Evolutionary conservation across 2,113 vertebrate species (phyloP), one percentile per base, ranked within the genome.

Genomic region (Bambusicola thoracicus): DNA sequence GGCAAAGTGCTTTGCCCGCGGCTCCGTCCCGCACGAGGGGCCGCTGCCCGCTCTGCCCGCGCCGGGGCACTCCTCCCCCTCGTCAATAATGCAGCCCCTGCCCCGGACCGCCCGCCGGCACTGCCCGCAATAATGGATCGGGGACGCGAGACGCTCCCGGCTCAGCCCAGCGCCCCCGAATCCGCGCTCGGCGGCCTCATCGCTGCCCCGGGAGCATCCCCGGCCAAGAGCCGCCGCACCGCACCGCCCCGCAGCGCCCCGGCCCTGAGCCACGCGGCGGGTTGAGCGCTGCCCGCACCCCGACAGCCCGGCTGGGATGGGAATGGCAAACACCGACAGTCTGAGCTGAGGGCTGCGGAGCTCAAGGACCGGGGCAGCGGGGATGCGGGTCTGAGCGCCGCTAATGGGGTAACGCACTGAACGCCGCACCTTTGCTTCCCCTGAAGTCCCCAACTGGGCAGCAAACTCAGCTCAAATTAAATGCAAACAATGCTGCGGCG

Each of bases 1-100:
- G 18, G 92, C 65, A 81, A 63, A 97, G 97, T 94, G 94, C 93
- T 96, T 96, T 93, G 97, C 97, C 97, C 46, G 96, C 84, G 97
- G 92, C 97, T 90, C 83, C 93, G 70, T 7, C 75, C 79, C 53
- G 92, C 49, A 20, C 61, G 87, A 82, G 67, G 78, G 53, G 67
- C 49, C 67, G 25, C 62, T 62, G 80, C 76, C 77, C 27, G 63
- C 65, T 10, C 66, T 62, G 89, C 87, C 77, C 56, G 69, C 10
- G 3, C 70, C 5, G 5, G 29, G 34, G 3, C 55, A 70, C 41
- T 66, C 67, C 41, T 27, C n/a, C 4, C 46, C 66, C 25, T 91
- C 82, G 48, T 95, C 94, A 94, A 87, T 96, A 95, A 93, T 94
- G 92, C 92, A 96, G 19, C 6, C 62, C 4, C 25, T 76, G 85